Evolutionary conservation across 2,888 invertebrate genomes (phyloP).

Genomic region (Boloria selene): DNA sequence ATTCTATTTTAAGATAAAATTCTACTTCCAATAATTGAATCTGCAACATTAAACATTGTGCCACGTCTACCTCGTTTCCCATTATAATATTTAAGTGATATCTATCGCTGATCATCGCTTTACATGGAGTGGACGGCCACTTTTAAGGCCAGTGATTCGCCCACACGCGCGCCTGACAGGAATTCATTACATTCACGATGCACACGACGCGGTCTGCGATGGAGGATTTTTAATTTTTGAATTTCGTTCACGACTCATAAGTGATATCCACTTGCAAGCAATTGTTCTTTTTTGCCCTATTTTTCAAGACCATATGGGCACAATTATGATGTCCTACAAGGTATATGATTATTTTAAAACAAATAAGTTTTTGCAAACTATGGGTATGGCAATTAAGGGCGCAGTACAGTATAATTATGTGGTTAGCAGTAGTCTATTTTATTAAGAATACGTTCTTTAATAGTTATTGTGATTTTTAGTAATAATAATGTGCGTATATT

Average conservation of each 20-base stretch:
- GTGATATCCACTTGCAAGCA: conserved; percentile 41
- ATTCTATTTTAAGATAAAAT: no score
- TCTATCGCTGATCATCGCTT: not conserved
- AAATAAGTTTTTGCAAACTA: conserved; percentile 16
- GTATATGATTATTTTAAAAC: conserved; percentile 25
- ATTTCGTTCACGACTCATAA: conserved; percentile 47
- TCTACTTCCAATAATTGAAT: no score
- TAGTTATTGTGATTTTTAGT: not conserved
- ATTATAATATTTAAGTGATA: not conserved
- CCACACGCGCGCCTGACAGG: conserved; percentile 81
- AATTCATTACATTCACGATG: conserved; percentile 78
- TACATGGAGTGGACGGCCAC: conserved; percentile 12
- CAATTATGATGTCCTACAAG: conserved; percentile 34
- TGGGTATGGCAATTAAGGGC: not conserved
- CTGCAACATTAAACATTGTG: no score
- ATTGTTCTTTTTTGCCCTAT: conserved; percentile 38
- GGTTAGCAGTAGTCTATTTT: not conserved
- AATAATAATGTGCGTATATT: not conserved
- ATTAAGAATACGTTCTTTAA: not conserved
- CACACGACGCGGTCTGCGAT: conserved; percentile 51
- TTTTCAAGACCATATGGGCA: conserved; percentile 27
- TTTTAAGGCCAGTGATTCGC: conserved; percentile 57
- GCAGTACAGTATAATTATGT: not conserved
- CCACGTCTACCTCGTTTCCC: no score
- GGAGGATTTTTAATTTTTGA: conserved; percentile 52